phyloP scores from a whole-genome alignment of 2,113 vertebrate species.

The Malurus melanocephalus region DNA sequence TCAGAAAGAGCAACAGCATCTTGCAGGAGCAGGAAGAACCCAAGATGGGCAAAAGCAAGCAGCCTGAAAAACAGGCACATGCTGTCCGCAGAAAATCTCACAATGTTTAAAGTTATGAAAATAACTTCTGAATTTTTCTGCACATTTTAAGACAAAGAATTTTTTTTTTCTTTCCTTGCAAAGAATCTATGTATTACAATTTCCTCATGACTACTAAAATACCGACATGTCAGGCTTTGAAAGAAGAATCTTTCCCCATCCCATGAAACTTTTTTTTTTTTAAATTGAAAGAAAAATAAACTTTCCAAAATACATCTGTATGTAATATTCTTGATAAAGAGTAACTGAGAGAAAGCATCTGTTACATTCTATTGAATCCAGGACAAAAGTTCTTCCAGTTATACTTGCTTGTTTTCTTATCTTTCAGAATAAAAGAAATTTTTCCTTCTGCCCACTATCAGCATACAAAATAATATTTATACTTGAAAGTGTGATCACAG shows the following conservation, averaged over 20 bases:
- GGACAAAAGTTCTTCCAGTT: not conserved
- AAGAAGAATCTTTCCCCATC: not conserved
- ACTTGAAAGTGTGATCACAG: slow-evolving; percentile 14
- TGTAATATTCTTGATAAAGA: slow-evolving; percentile 50
- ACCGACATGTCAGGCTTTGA: not conserved
- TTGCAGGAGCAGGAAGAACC: not conserved
- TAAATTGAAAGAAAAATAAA: slow-evolving; percentile 47
- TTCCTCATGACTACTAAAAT: not conserved
- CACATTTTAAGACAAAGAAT: not conserved
- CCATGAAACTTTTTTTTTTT: not conserved
- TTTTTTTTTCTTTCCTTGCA: not conserved
- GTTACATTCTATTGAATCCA: slow-evolving; percentile 1
- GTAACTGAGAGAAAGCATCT: slow-evolving; percentile 52
- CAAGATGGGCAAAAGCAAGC: not conserved
- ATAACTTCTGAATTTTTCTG: not conserved
- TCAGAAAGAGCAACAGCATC: not conserved
- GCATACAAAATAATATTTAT: slow-evolving; percentile 43
- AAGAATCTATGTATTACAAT: not conserved
- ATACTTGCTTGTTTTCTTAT: slow-evolving; percentile 36
- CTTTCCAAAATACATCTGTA: slow-evolving; percentile 37
- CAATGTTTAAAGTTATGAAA: not conserved
- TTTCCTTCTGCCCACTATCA: not conserved
- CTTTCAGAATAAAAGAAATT: slow-evolving; percentile 22
- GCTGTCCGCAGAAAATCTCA: not conserved
- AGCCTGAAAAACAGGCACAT: not conserved